Evolutionary conservation across 2,113 vertebrate genomes (phyloP).

Genomic region (Halcyon malimbica): DNA sequence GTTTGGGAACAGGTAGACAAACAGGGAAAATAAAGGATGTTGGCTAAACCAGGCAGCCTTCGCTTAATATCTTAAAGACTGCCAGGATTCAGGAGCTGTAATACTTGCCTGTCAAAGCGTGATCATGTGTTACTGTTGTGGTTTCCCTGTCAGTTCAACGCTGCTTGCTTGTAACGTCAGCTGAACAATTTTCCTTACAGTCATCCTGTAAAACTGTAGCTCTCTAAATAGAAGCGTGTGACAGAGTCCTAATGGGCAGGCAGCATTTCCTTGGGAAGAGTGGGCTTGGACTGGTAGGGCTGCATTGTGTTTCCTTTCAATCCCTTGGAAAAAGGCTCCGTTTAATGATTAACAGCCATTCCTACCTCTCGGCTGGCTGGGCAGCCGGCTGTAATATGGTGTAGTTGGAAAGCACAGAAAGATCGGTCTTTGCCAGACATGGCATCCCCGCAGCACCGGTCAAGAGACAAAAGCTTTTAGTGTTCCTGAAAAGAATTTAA

Average conservation of each 20-base stretch:
- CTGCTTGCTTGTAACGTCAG: not conserved
- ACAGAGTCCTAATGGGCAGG: not conserved
- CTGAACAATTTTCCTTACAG: not conserved
- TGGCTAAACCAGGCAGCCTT: not conserved
- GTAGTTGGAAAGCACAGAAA: not conserved
- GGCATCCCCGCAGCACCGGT: not conserved
- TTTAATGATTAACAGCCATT: conserved; percentile 38
- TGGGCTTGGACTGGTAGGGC: not conserved
- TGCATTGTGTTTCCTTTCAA: not conserved
- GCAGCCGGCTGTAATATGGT: not conserved
- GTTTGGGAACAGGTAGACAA: not conserved
- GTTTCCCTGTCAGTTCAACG: not conserved
- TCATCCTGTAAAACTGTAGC: not conserved
- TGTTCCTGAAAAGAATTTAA: conserved; percentile 59
- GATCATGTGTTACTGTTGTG: fast-evolving
- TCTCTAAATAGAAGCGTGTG: not conserved
- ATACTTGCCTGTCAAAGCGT: not conserved
- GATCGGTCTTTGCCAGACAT: not conserved
- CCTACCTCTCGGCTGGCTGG: not conserved
- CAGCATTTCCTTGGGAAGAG: not conserved
- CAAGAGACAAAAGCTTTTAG: conserved; percentile 57
- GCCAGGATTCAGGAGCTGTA: not conserved
- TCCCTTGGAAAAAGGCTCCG: not conserved
- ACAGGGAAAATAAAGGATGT: not conserved
- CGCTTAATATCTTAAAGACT: not conserved